Evolutionary conservation across 2,113 vertebrate genomes (phyloP).

Genomic region (Morone chrysops): DNA sequence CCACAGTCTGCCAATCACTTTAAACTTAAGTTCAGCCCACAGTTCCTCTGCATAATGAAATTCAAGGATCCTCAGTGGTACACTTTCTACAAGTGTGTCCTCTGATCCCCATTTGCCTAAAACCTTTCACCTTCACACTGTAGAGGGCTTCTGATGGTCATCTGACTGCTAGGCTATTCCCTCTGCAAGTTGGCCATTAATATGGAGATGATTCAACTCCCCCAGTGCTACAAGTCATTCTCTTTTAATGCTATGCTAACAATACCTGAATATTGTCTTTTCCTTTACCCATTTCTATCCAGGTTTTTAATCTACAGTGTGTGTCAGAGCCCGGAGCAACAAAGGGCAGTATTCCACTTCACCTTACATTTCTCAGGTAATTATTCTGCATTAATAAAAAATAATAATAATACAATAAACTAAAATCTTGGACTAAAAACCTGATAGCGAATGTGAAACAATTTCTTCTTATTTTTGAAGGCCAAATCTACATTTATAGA

Average conservation of each 20-base stretch:
- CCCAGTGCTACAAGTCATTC: conserved; percentile 74
- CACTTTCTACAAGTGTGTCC: conserved; percentile 28
- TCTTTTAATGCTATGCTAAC: conserved; percentile 78
- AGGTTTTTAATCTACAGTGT: conserved; percentile 73
- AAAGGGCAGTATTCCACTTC: conserved; percentile 74
- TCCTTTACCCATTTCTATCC: conserved; percentile 48
- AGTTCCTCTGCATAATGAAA: conserved; percentile 3
- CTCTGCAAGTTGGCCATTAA: conserved; percentile 75
- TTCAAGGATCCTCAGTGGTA: background rate
- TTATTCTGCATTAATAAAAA: conserved; percentile 80
- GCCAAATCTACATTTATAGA: background rate
- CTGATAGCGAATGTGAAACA: conserved; percentile 40
- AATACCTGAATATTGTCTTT: conserved; percentile 76
- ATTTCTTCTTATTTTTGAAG: conserved; percentile 18
- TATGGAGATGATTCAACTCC: conserved; percentile 78
- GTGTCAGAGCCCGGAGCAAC: conserved; percentile 75
- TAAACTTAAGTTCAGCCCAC: conserved; percentile 29
- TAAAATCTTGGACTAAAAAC: conserved; percentile 67
- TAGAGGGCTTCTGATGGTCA: conserved; percentile 23
- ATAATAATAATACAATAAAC: conserved; percentile 38
- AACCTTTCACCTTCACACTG: conserved; percentile 52
- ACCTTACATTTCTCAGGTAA: conserved; percentile 78
- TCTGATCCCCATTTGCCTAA: conserved; percentile 35
- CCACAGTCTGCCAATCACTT: conserved; percentile 47
- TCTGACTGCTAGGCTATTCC: conserved; percentile 30